These are phyloP conservation scores for Bellardia pandia DNA, from an alignment of 2,888 invertebrate genomes.

Conservation along the genomic window DNA sequence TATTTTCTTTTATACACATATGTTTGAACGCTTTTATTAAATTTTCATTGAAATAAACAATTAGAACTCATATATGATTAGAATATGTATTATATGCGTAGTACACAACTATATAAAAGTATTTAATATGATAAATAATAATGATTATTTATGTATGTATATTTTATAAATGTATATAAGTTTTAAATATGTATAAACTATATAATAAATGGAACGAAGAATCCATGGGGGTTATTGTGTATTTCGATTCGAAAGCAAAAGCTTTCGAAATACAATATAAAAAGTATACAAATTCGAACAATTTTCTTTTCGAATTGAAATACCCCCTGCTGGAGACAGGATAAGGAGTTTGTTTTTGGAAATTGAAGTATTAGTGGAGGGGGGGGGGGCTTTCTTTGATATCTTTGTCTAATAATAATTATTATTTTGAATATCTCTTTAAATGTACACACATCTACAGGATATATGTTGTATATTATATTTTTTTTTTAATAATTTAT, in stretches of 20 bases:
- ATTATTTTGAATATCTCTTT: conserved; percentile 35
- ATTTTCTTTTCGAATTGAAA: too few species aligned
- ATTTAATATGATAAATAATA: conserved; percentile 4
- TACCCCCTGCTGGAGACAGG: neutral
- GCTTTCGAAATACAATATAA: too few species aligned
- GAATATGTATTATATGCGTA: neutral
- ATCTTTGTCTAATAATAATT: conserved; percentile 36
- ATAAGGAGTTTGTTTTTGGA: conserved; percentile 1
- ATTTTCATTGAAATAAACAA: conserved; percentile 48
- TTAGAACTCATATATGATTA: conserved; percentile 20
- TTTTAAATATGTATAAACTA: conserved; percentile 33
- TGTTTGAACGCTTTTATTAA: conserved; percentile 28
- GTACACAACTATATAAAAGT: conserved; percentile 23
- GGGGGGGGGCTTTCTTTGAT: conserved; percentile 19
- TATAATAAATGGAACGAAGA: conserved; percentile 43
- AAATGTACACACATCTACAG: conserved; percentile 54
- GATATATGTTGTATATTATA: conserved; percentile 26
- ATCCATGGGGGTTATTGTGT: neutral
- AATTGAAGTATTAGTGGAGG: conserved; percentile 22
- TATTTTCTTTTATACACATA: conserved; percentile 40
- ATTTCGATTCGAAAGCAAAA: too few species aligned
- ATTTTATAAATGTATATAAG: conserved; percentile 13
- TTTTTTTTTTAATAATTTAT: conserved; percentile 25
- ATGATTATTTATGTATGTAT: conserved; percentile 11
- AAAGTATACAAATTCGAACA: too few species aligned